Percentiles rank a stretch among this genome's conserved stretches.
These are phyloP conservation scores for Acrobasis consociella DNA, from an alignment of 2,888 invertebrate genomes.

Conservation along the genomic window DNA sequence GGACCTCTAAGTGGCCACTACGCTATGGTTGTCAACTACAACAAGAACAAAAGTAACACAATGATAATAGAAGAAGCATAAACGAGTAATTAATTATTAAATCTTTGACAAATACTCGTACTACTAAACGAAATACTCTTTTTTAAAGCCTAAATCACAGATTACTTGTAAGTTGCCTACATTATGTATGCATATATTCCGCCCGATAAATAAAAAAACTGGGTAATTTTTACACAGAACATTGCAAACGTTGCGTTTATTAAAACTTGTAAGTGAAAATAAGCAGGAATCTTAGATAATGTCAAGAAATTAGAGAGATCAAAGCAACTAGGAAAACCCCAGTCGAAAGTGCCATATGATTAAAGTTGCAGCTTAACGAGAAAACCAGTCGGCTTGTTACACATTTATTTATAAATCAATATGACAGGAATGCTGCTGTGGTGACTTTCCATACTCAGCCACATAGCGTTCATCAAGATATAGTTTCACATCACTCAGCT, in stretches of 20 bases:
- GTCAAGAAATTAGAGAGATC: conserved; percentile 1
- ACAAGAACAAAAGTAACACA: not conserved
- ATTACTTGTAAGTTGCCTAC: too few relatives aligned
- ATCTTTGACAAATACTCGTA: conserved; percentile 8
- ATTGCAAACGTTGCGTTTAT: too few relatives aligned
- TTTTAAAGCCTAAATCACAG: too few relatives aligned
- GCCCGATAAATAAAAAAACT: too few relatives aligned
- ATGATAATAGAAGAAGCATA: conserved; percentile 10
- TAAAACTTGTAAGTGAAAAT: not conserved
- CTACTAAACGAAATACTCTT: too few relatives aligned
- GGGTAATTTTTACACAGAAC: too few relatives aligned
- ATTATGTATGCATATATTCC: too few relatives aligned
- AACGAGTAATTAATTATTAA: conserved; percentile 10
- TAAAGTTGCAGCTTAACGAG: conserved; percentile 20
- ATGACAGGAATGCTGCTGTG: conserved; percentile 29
- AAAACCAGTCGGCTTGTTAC: conserved; percentile 21
- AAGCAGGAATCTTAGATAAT: not conserved
- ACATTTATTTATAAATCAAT: conserved; percentile 23
- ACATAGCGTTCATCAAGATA: not conserved
- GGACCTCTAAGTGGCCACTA: too few relatives aligned
- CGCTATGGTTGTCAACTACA: not conserved
- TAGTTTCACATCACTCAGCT: not conserved
- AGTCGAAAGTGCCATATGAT: conserved; percentile 8
- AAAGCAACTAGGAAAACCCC: not conserved
- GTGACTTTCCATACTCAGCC: conserved; percentile 29